Evolutionary conservation across 1,140 invertebrate species (phyloP).

Genomic region (Limonius californicus): DNA sequence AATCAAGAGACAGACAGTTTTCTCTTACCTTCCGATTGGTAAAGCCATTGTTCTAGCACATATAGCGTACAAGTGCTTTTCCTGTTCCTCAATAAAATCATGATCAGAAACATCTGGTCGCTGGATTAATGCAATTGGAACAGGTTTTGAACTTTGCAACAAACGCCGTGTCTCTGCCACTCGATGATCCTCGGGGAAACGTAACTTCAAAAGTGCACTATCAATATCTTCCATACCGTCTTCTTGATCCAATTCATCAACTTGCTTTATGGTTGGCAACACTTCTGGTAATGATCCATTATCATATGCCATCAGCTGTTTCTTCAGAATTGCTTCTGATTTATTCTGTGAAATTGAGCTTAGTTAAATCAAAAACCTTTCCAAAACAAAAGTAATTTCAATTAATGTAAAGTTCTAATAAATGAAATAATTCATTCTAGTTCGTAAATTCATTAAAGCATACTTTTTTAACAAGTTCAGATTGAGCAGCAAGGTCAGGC

Average conservation of each 20-base stretch:
- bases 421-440: no score
- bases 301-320: not conserved
- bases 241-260: conserved; percentile 52
- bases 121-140: conserved; percentile 80
- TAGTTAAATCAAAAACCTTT: no score
- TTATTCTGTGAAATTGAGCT: not conserved
- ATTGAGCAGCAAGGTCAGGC: conserved; percentile 67
- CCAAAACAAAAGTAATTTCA: no score
- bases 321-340: not conserved
- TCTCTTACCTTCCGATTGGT: conserved; percentile 68
- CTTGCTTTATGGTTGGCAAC: conserved; percentile 37
- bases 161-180: conserved; percentile 81
- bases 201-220: conserved; percentile 57
- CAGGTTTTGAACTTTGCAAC: conserved; percentile 84
- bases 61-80: conserved; percentile 82
- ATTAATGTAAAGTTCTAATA: no score
- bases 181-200: conserved; percentile 73
- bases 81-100: conserved; percentile 96
- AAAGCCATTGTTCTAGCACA: conserved; percentile 93
- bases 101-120: conserved; percentile 92
- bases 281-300: conserved; percentile 29
- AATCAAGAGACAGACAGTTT: no score
- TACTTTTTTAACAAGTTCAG: conserved; percentile 44
- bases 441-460: no score
- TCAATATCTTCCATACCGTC: conserved; percentile 65